Conservation (phyloP, 2,797 vertebrate genomes). For the Myotis pilosus region DNA sequence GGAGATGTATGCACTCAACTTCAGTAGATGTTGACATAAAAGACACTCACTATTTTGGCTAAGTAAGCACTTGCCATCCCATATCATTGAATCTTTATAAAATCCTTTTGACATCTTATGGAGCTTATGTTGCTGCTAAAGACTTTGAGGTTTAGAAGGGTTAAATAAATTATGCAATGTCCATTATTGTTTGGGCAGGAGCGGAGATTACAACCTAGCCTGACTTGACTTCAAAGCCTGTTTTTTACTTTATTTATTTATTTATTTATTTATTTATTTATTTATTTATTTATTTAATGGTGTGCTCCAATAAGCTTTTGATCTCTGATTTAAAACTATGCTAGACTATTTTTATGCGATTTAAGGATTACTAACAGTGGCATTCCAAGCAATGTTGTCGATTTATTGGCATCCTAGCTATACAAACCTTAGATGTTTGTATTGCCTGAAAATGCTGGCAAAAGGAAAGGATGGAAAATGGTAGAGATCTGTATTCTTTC, state of each 20-base stretch:
- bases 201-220: neutral
- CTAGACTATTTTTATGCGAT: conserved; percentile 29
- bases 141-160: neutral
- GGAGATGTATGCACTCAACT: neutral
- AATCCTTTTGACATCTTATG: neutral
- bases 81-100: neutral
- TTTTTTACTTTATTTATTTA: neutral
- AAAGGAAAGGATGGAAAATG: neutral
- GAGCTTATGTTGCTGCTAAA: neutral
- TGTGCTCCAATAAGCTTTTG: neutral
- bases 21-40: neutral
- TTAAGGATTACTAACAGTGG: conserved; percentile 22
- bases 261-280: neutral
- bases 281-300: neutral
- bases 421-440: conserved; percentile 2
- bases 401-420: conserved; percentile 46
- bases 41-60: neutral
- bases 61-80: neutral
- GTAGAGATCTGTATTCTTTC: neutral
- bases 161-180: conserved; percentile 2
- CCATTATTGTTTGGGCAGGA: neutral
- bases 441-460: conserved; percentile 22
- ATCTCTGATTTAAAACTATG: conserved; percentile 43
- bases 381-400: conserved; percentile 32
- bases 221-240: neutral